A percentile compares a stretch with the other conserved stretches of the same genome.
These are phyloP conservation scores for Lathronympha strigana DNA, from an alignment of 2,888 invertebrate species.

Conservation along the genomic window DNA sequence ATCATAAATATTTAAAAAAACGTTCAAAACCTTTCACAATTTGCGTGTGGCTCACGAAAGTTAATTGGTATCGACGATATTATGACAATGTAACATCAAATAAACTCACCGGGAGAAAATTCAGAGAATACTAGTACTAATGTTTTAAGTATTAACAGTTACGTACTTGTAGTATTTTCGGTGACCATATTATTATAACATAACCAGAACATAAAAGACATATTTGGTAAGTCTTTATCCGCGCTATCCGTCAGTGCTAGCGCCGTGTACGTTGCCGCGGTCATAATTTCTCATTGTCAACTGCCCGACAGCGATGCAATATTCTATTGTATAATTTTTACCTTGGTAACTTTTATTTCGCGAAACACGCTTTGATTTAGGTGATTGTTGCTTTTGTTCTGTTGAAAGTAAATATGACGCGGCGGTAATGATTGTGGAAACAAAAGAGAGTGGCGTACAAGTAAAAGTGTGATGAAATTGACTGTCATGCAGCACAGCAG, in stretches of 20 bases:
- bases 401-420: conserved; percentile 26
- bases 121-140: too few relatives aligned
- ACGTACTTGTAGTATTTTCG: background rate
- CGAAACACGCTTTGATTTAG: conserved; percentile 31
- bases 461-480: conserved; percentile 10
- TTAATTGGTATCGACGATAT: too few relatives aligned
- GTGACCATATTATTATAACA: background rate
- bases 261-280: conserved; percentile 10
- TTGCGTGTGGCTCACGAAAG: too few relatives aligned
- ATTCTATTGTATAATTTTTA: conserved; percentile 46
- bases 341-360: conserved; percentile 42
- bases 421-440: conserved; percentile 9
- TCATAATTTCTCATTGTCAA: conserved; percentile 42
- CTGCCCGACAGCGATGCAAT: conserved; percentile 41
- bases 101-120: too few relatives aligned
- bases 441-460: conserved; percentile 15
- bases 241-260: conserved; percentile 29
- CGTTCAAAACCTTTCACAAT: too few relatives aligned
- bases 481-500: conserved; percentile 6
- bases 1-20: too few relatives aligned
- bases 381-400: conserved; percentile 37
- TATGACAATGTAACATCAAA: too few relatives aligned
- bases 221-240: background rate
- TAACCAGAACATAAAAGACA: background rate
- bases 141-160: too few relatives aligned